Evolutionary conservation across 2,113 vertebrate species (phyloP), one percentile per base, ranked within the genome.

Genomic region (Oriolus oriolus): DNA sequence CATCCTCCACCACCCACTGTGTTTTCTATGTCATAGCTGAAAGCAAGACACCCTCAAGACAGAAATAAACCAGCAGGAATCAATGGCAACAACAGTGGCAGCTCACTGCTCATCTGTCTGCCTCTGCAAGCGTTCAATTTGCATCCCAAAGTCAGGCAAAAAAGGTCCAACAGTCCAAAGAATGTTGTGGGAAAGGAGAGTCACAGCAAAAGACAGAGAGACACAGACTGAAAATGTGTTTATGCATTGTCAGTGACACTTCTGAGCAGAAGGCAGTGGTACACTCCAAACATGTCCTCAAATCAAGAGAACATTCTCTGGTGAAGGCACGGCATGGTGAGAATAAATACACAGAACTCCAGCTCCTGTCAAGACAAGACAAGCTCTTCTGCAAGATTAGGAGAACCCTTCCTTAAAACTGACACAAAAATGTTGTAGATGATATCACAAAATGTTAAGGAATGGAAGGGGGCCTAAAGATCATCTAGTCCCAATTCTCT

Each of bases 281-380:
- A 47, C 26, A 61, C 33, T 22, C 31, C 49, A 78, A 76, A 79
- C 3, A 11, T 4, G 1, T n/a, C 63, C 39, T 21, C 41, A 89
- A 39, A 69, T 11, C 49, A 82, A 42, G 20, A 76, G 31, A 49
- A 17, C 5, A 16, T 44, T 87, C 22, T 84, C 10, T 33, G 53
- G 21, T 19, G 39, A 89, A 70, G 37, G 49, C 27, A 35, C 1
- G 21, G 50, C 13, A 35, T 8, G 21, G 37, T 0, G 0, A 83
- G 17, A 35, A 54, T 23, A 44, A 89, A 57, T 16, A 7, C 7
- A n/a, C 10, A 8, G 21, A 95, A 35, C 7, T 39, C 16, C 27
- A 73, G 10, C 6, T 84, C 41, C 30, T 65, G 33, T 31, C 37
- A 56, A 77, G 54, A 35, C 1, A 14, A 13, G 20, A 50, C 8